phyloP scores from a whole-genome alignment of 2,113 vertebrate genomes.

The Menidia beryllina region DNA sequence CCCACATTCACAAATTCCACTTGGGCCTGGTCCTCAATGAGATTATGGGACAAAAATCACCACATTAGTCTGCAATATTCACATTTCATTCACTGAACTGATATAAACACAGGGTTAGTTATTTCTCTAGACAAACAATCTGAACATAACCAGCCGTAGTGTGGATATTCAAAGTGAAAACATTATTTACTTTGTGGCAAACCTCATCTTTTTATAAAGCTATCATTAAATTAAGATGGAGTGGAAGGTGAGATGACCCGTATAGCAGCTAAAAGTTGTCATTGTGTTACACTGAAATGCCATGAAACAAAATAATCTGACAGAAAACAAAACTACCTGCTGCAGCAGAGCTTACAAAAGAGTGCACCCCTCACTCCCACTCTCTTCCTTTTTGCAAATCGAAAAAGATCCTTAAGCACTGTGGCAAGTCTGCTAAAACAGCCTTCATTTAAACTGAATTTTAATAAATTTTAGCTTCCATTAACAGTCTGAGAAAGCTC shows the following conservation, averaged over 20 bases:
- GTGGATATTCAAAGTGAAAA: background rate
- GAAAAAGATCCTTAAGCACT: conserved; percentile 41
- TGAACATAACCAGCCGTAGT: background rate
- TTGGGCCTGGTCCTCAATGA: no score
- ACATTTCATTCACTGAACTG: background rate
- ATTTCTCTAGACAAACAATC: background rate
- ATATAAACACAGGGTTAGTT: background rate
- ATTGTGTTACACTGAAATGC: background rate
- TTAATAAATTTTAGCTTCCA: background rate
- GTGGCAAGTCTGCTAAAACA: background rate
- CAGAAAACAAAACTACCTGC: conserved; percentile 36
- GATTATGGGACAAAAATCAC: background rate
- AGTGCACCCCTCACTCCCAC: conserved; percentile 31
- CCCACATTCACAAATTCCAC: background rate
- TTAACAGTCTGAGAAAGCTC: background rate
- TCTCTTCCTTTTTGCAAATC: conserved; percentile 52
- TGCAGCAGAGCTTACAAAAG: conserved; percentile 19
- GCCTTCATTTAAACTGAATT: conserved; percentile 13
- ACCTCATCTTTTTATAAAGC: background rate
- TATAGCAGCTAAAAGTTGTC: background rate
- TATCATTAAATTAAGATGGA: background rate
- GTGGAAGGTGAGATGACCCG: background rate
- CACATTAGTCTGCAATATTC: background rate
- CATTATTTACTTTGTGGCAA: background rate
- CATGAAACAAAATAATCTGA: conserved; percentile 6